Conservation (phyloP, 1,140 invertebrate genomes). For the Habropoda laboriosa region DNA sequence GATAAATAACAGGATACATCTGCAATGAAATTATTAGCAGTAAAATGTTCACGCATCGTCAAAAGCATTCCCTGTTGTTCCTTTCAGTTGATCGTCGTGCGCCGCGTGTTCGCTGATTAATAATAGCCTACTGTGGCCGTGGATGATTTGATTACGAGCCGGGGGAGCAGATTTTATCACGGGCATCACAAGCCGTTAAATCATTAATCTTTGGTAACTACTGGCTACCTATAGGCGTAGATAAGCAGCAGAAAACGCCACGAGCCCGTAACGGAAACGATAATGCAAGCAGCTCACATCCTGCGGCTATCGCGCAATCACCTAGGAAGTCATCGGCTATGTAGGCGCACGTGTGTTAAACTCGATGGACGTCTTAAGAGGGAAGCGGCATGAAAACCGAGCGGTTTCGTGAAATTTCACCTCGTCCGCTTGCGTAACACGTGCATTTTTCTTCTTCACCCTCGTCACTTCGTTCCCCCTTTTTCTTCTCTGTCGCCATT, state of each 20-base stretch:
- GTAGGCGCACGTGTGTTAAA: conserved; percentile 49
- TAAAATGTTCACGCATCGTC: neutral
- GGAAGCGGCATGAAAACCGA: conserved; percentile 7
- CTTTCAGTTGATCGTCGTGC: no score
- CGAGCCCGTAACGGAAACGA: conserved; percentile 68
- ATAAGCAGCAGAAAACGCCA: conserved; percentile 36
- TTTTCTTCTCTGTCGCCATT: neutral
- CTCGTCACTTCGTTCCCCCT: neutral
- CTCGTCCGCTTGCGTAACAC: conserved; percentile 26
- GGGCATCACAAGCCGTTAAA: conserved; percentile 14
- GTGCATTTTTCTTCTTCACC: neutral
- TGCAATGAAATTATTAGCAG: neutral
- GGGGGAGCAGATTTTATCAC: neutral
- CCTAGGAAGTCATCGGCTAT: conserved; percentile 70
- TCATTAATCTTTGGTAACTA: conserved; percentile 42
- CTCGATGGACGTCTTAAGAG: conserved; percentile 29
- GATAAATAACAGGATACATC: neutral
- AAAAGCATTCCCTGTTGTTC: no score
- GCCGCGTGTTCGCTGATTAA: neutral
- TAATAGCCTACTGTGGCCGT: neutral
- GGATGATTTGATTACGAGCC: neutral
- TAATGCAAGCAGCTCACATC: conserved; percentile 69
- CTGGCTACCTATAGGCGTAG: neutral
- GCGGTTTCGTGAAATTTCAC: conserved; percentile 47
- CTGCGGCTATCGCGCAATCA: conserved; percentile 68